Evolutionary conservation across 2,113 vertebrate genomes (phyloP).

Genomic region (Percopsis transmontana): DNA sequence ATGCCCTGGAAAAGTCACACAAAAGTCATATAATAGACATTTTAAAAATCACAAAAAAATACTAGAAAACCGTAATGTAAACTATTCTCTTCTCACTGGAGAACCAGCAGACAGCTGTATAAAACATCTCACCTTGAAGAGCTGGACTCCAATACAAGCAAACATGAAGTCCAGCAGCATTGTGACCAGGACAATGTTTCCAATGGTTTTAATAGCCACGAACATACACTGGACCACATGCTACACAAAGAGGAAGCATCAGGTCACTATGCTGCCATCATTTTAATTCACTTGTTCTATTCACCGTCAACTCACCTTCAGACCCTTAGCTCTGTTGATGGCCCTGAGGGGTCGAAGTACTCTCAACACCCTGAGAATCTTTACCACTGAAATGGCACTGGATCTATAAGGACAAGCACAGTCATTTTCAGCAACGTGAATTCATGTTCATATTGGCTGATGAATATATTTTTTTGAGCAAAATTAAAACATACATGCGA

Average conservation of each 20-base stretch:
- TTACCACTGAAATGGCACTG: constrained; percentile 92
- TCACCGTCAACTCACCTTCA: constrained; percentile 76
- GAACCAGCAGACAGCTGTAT: neutral
- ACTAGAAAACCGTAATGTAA: neutral
- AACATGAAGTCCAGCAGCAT: constrained; percentile 95
- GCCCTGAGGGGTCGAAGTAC: constrained; percentile 89
- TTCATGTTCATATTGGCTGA: no score
- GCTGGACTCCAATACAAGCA: no score
- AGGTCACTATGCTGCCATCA: neutral
- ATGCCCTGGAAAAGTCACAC: constrained; percentile 78
- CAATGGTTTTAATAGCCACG: constrained; percentile 93
- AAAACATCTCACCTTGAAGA: constrained; percentile 85
- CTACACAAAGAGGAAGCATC: constrained; percentile 58
- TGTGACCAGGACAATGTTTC: constrained; percentile 92
- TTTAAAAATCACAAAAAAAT: neutral
- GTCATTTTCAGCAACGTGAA: no score
- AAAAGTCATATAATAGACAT: neutral
- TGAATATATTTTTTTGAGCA: no score
- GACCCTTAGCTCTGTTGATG: no score
- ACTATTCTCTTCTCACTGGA: neutral
- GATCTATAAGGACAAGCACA: no score
- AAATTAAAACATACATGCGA: constrained; percentile 7
- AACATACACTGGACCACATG: constrained; percentile 95
- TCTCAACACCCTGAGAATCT: constrained; percentile 91
- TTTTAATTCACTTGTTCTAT: neutral